These are phyloP conservation scores for Rhagonycha fulva DNA, from an alignment of 2,888 invertebrate species.

Conservation along the genomic window DNA sequence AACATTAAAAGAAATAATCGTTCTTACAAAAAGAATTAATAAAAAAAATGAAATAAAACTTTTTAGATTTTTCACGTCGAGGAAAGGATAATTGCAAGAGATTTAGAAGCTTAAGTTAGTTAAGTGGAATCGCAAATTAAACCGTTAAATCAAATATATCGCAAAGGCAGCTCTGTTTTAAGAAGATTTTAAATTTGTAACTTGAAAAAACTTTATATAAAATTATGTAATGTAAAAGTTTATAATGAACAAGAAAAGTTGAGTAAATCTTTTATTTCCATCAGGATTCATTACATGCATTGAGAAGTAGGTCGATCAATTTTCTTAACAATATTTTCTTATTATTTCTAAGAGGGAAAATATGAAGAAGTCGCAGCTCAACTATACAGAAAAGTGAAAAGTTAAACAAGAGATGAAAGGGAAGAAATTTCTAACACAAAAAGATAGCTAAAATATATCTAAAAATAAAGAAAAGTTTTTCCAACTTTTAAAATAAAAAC, in stretches of 20 bases:
- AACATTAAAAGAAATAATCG: background rate
- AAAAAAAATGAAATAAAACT: background rate
- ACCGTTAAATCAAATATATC: background rate
- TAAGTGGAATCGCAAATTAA: background rate
- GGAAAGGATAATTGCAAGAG: background rate
- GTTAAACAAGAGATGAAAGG: background rate
- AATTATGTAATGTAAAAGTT: background rate
- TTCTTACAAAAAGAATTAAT: background rate
- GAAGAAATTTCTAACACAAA: background rate
- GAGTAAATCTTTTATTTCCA: background rate
- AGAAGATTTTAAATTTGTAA: background rate
- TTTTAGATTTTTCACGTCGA: background rate
- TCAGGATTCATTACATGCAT: background rate
- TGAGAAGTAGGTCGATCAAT: background rate
- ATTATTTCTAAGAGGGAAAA: background rate
- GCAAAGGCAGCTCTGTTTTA: background rate
- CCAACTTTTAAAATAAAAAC: too few relatives aligned
- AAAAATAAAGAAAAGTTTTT: too few relatives aligned
- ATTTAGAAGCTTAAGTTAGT: background rate
- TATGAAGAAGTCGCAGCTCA: background rate
- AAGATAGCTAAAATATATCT: background rate
- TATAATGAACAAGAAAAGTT: background rate
- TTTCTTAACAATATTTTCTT: background rate
- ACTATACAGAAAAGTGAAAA: background rate
- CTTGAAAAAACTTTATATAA: background rate